These are phyloP conservation scores for Euthynnus affinis DNA, from an alignment of 2,797 vertebrate genomes.

Conservation along the genomic window DNA sequence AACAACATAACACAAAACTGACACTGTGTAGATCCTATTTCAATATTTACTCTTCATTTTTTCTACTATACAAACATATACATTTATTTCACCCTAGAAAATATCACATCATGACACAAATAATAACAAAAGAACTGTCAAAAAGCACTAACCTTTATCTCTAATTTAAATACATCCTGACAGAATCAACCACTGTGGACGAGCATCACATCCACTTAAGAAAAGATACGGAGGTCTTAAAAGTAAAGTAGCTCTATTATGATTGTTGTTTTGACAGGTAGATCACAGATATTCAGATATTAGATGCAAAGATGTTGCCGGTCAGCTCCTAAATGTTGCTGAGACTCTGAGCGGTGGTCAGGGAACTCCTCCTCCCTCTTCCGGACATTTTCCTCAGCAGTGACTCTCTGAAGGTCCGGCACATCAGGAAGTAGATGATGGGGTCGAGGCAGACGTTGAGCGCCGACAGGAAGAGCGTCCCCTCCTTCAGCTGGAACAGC, in stretches of 20 bases:
- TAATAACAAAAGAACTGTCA: neutral
- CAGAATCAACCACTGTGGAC: too few relatives aligned
- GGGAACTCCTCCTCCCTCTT: conserved; percentile 31
- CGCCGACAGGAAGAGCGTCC: conserved; percentile 89
- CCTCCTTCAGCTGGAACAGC: conserved; percentile 92
- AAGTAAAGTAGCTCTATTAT: conserved; percentile 28
- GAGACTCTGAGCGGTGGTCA: conserved; percentile 68
- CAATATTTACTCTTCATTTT: neutral
- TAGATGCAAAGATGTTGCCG: too few relatives aligned
- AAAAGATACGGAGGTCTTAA: too few relatives aligned
- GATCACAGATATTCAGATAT: too few relatives aligned
- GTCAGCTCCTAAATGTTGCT: conserved; percentile 68
- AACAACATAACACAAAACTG: neutral
- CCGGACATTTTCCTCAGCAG: conserved; percentile 75
- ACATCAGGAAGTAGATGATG: conserved; percentile 91
- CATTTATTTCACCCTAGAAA: neutral
- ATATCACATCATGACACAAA: neutral
- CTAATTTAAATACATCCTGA: too few relatives aligned
- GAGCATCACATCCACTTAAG: too few relatives aligned
- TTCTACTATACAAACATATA: neutral
- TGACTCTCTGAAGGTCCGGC: conserved; percentile 80
- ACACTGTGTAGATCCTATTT: neutral
- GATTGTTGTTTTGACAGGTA: too few relatives aligned
- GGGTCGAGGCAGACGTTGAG: conserved; percentile 94
- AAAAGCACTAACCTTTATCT: too few relatives aligned